These are phyloP conservation scores for Amblyjoppa fuscipennis DNA, from an alignment of 2,888 invertebrate species.

Conservation along the genomic window DNA sequence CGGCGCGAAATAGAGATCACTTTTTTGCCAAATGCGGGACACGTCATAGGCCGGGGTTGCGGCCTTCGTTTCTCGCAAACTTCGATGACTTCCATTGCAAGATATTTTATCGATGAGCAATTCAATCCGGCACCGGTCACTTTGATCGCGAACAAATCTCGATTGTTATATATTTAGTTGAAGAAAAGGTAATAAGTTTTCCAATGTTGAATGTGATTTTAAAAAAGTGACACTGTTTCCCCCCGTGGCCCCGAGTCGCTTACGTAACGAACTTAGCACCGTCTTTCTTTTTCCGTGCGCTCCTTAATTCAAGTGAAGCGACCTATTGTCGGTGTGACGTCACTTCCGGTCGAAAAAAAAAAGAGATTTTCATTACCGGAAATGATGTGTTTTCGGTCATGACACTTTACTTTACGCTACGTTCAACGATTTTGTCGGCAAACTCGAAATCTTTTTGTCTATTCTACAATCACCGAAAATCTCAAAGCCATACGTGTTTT, in stretches of 20 bases:
- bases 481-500: constrained; percentile 69
- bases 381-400: background rate
- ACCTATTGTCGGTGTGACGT: background rate
- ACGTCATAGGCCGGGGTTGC: constrained; percentile 64
- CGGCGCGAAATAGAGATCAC: constrained; percentile 15
- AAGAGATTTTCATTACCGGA: background rate
- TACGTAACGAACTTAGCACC: background rate
- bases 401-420: too few relatives aligned
- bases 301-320: background rate
- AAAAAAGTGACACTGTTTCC: constrained; percentile 15
- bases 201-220: background rate
- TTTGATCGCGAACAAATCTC: constrained; percentile 24
- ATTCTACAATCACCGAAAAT: background rate
- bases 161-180: background rate
- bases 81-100: constrained; percentile 77
- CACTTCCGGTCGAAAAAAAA: background rate
- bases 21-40: constrained; percentile 67
- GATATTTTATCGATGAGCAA: constrained; percentile 10
- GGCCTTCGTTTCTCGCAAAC: constrained; percentile 63
- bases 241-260: background rate
- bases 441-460: too few relatives aligned
- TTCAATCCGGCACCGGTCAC: background rate
- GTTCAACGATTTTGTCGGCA: too few relatives aligned
- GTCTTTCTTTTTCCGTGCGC: constrained; percentile 4
- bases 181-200: constrained; percentile 6